Evolutionary conservation across 2,888 invertebrate genomes (phyloP).

Genomic region (Lagria hirta): DNA sequence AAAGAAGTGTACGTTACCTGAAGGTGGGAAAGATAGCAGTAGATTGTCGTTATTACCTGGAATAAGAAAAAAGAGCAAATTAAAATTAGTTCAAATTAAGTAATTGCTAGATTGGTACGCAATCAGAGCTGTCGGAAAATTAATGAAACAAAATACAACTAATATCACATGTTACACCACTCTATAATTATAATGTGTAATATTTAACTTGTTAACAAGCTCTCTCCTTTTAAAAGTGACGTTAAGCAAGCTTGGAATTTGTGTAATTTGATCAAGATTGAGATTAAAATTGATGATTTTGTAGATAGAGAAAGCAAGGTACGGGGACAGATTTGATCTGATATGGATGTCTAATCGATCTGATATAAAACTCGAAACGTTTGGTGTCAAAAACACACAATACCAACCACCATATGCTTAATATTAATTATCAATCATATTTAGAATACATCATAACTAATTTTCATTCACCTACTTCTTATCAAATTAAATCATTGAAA

Average conservation of each 20-base stretch:
- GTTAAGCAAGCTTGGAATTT: slow-evolving; percentile 20
- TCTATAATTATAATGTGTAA: slow-evolving; percentile 19
- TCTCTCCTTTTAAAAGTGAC: slow-evolving; percentile 18
- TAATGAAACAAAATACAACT: slow-evolving; percentile 7
- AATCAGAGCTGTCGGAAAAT: slow-evolving; percentile 7
- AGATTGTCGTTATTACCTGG: slow-evolving; percentile 11
- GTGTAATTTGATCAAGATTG: slow-evolving; percentile 24
- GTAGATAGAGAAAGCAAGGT: too few species aligned
- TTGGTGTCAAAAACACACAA: too few species aligned
- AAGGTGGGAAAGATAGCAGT: slow-evolving; percentile 2
- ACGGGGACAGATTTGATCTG: too few species aligned
- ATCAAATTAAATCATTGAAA: too few species aligned
- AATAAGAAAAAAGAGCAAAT: slow-evolving; percentile 11
- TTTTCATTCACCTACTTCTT: too few species aligned
- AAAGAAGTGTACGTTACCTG: slow-evolving; percentile 16
- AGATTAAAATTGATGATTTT: too few species aligned
- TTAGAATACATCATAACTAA: too few species aligned
- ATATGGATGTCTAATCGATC: too few species aligned
- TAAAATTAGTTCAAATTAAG: background rate
- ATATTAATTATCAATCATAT: too few species aligned
- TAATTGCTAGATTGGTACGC: too few species aligned
- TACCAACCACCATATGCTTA: too few species aligned
- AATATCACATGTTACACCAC: slow-evolving; percentile 14
- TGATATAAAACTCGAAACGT: too few species aligned
- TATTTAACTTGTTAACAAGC: slow-evolving; percentile 27